A percentile compares a stretch with the other conserved stretches of the same genome.
These are phyloP conservation scores for Crocallis elinguaria DNA, from an alignment of 2,888 invertebrate species.

Conservation along the genomic window DNA sequence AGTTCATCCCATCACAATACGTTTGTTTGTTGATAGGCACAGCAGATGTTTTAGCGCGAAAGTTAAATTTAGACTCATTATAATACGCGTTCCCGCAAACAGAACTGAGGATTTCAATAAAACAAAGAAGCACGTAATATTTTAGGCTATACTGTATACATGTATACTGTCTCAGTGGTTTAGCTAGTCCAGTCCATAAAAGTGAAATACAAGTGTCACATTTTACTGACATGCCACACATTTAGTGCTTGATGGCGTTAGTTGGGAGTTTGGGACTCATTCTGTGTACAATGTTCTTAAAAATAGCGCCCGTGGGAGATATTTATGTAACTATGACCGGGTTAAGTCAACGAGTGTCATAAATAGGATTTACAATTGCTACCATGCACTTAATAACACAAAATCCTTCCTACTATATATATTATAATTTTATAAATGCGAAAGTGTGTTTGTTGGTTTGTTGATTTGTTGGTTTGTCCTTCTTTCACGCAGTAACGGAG, in stretches of 20 bases:
- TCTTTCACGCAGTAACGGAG: no score
- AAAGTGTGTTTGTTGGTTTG: no score
- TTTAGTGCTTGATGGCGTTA: conserved; percentile 47
- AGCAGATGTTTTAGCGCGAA: conserved; percentile 34
- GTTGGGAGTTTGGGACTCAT: conserved; percentile 64
- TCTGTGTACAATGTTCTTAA: conserved; percentile 68
- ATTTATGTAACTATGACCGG: conserved; percentile 81
- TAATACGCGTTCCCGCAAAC: conserved; percentile 20
- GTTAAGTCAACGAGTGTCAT: conserved; percentile 71
- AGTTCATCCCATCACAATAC: conserved; percentile 19
- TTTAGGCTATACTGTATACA: neutral
- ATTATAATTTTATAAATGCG: no score
- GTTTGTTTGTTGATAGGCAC: conserved; percentile 28
- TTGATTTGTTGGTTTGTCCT: no score
- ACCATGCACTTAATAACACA: conserved; percentile 43
- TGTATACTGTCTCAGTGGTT: no score
- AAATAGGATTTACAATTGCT: conserved; percentile 59
- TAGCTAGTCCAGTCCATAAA: no score
- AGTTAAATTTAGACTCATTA: conserved; percentile 30
- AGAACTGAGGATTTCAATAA: conserved; percentile 14
- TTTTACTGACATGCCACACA: conserved; percentile 44
- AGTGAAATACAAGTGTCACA: conserved; percentile 35
- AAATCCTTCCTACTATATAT: neutral
- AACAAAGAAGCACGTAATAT: conserved; percentile 8
- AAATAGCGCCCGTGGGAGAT: conserved; percentile 76